phyloP scores from a whole-genome alignment of 2,113 vertebrate genomes.

The Syrrhaptes paradoxus region DNA sequence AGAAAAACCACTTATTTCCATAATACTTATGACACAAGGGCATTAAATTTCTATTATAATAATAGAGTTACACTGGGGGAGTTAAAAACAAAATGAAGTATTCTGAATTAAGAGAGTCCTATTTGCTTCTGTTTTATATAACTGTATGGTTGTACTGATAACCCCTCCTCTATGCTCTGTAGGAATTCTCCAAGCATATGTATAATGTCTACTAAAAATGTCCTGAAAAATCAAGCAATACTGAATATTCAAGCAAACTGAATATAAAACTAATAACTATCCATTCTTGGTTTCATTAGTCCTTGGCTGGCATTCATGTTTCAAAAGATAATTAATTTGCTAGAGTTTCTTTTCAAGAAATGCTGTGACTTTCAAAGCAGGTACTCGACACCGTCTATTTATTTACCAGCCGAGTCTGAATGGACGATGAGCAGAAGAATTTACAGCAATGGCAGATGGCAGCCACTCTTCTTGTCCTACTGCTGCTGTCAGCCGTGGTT shows the following conservation, averaged over 20 bases:
- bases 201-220: background rate
- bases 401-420: background rate
- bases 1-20: background rate
- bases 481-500: background rate
- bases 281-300: background rate
- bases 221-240: background rate
- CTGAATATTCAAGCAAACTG: background rate
- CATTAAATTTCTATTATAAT: background rate
- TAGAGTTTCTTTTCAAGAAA: background rate
- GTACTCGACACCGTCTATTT: background rate
- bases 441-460: slow-evolving; percentile 54
- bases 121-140: background rate
- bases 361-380: background rate
- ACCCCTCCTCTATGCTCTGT: background rate
- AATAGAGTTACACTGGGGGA: background rate
- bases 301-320: background rate
- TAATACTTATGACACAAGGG: background rate
- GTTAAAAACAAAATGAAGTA: background rate
- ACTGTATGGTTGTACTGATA: background rate
- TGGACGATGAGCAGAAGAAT: slow-evolving; percentile 20
- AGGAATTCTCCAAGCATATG: background rate
- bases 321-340: background rate
- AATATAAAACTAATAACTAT: background rate
- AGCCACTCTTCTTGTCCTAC: background rate
- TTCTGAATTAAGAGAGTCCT: background rate